Conservation (phyloP, 2,113 vertebrate genomes). For the Nyctereutes procyonoides region DNA sequence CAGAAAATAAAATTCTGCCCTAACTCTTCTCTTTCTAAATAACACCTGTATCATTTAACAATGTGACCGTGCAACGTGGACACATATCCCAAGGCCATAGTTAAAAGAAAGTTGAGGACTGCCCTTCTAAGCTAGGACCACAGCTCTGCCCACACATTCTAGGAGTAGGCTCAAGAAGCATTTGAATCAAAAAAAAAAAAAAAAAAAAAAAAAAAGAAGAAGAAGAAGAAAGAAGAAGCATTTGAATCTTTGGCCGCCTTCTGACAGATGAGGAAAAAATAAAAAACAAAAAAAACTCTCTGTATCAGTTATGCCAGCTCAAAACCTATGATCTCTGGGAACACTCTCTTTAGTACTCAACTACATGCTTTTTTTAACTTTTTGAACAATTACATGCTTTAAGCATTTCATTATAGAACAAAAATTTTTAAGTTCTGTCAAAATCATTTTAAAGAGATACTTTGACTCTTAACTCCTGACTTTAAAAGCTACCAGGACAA, state of each 20-base stretch:
- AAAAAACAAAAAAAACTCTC: neutral
- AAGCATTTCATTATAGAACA: constrained; percentile 16
- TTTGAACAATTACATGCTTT: neutral
- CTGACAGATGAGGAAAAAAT: neutral
- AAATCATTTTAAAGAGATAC: constrained; percentile 3
- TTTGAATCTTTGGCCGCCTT: constrained; percentile 31
- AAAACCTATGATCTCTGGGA: neutral
- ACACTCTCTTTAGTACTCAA: neutral
- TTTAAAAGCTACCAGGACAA: constrained; percentile 46
- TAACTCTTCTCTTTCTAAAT: neutral
- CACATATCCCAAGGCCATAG: neutral
- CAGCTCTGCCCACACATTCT: neutral
- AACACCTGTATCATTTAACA: neutral
- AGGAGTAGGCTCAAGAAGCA: neutral
- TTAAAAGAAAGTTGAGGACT: neutral
- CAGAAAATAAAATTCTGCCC: neutral
- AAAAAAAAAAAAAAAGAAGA: neutral
- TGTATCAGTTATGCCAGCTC: neutral
- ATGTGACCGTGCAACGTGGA: neutral
- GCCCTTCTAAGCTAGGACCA: neutral
- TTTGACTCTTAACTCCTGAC: constrained; percentile 21
- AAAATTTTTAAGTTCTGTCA: constrained; percentile 9
- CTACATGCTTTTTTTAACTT: neutral
- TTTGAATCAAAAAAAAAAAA: neutral
- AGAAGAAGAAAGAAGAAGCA: neutral